A percentile compares a stretch with the other conserved stretches of the same genome.
Evolutionary conservation across 2,113 vertebrate genomes (phyloP).

Genomic region (Gracilinanus agilis): DNA sequence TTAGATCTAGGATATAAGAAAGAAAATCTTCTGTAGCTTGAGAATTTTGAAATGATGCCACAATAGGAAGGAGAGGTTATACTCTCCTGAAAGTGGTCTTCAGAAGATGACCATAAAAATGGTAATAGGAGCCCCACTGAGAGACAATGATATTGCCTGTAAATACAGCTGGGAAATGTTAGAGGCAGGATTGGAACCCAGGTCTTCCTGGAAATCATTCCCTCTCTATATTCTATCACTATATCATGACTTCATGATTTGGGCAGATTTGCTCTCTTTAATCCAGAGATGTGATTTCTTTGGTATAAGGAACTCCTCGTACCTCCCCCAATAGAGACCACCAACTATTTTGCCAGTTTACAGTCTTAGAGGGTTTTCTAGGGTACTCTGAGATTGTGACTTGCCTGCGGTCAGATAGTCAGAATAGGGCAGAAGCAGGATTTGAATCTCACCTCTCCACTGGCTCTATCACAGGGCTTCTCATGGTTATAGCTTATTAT

Average conservation of each 20-base stretch:
- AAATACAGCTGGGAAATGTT: not conserved
- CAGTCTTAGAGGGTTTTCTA: not conserved
- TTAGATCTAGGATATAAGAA: not conserved
- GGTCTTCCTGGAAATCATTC: too few species aligned
- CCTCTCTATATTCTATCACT: not conserved
- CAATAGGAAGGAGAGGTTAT: not conserved
- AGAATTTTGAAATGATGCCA: not conserved
- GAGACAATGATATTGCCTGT: not conserved
- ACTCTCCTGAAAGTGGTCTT: not conserved
- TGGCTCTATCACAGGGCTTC: not conserved
- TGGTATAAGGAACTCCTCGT: not conserved
- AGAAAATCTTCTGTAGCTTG: not conserved
- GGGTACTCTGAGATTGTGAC: not conserved
- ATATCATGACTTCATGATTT: not conserved
- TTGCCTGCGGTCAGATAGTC: not conserved
- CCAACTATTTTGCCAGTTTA: not conserved
- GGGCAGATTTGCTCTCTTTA: not conserved
- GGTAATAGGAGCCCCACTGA: not conserved
- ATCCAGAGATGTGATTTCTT: not conserved
- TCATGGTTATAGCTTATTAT: not conserved
- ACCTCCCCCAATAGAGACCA: not conserved
- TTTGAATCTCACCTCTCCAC: not conserved
- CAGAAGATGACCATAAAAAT: not conserved
- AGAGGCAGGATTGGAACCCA: not conserved
- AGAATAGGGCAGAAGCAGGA: not conserved